Evolutionary conservation across 1,140 invertebrate species (phyloP), one percentile per base, ranked within the genome.

Genomic region (Chelonus insularis): DNA sequence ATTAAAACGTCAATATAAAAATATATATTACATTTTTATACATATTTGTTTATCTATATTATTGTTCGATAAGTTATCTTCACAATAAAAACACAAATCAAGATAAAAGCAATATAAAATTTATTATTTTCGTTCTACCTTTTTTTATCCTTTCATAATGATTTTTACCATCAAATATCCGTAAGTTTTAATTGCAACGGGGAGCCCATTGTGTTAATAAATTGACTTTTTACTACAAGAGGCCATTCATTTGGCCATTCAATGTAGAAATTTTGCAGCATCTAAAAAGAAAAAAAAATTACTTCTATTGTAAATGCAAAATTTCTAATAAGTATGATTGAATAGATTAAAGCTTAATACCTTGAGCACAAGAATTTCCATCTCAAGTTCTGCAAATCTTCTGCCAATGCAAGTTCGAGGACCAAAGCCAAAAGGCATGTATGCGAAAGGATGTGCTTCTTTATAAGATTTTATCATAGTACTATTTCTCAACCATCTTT

Each of bases 371-470:
- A 83, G 64, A 9, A 73, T 73, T 60, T 76, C 71, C 47, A 84
- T 76, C 67, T 84, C 79, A 23, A 83, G 70, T 61, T 83, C 77
- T 0, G 82, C 76, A 52, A 83, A 73, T 62, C 76, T 62, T 69
- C 70, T 68, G 3, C 80, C 80, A 57, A 84, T 79, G 67, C 81
- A 84, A 36, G 76, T 75, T 25, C 84, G 71, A 9, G 75, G 68
- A 2, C 88, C 89, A 68, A 84, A 85, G 16, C 88, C 88, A 79
- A 89, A 90, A 4, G 87, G 85, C 48, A 91, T 75, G 29, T 86
- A 83, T 0, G 85, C 76, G 62, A 85, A 89, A 0, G 86, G 86
- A 76, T 88, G 80, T 29, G 74, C 77, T 8, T 72, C 64, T 60
- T 80, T 79, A 2, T 76, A 67, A 11, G 69, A 64, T 45, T 61